Evolutionary conservation across 2,113 vertebrate species (phyloP).

Genomic region (Meles meles): DNA sequence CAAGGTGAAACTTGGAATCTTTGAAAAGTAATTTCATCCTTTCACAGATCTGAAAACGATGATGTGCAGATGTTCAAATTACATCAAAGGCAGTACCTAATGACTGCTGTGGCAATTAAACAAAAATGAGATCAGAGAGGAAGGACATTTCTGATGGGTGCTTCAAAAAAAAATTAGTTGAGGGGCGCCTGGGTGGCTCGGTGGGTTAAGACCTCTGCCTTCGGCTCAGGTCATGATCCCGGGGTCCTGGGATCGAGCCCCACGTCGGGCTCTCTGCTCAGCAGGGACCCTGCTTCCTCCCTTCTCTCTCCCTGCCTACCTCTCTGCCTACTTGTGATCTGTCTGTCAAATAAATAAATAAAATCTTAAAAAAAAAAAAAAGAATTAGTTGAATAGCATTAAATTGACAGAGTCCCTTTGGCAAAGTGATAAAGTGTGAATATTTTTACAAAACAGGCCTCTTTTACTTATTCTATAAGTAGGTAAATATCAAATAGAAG

Average conservation of each 20-base stretch:
- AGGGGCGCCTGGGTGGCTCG: no score
- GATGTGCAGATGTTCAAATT: background rate
- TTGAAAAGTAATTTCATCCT: background rate
- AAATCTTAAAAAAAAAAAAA: no score
- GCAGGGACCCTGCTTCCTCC: no score
- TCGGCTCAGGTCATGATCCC: no score
- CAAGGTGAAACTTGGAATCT: slow-evolving; percentile 3
- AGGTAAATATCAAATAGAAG: slow-evolving; percentile 7
- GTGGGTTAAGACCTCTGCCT: no score
- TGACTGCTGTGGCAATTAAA: background rate
- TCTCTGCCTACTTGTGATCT: no score
- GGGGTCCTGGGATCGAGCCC: no score
- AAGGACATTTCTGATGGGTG: background rate
- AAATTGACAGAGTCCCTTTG: background rate
- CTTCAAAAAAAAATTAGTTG: background rate
- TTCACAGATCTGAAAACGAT: background rate
- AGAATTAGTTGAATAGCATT: background rate
- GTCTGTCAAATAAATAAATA: no score
- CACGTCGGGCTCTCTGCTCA: no score
- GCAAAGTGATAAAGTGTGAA: background rate
- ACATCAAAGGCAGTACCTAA: background rate
- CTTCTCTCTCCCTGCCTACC: no score
- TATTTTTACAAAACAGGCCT: background rate
- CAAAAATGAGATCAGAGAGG: background rate
- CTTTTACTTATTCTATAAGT: background rate